Conservation (phyloP, 2,113 vertebrate species). For the Anseranas semipalmata region DNA sequence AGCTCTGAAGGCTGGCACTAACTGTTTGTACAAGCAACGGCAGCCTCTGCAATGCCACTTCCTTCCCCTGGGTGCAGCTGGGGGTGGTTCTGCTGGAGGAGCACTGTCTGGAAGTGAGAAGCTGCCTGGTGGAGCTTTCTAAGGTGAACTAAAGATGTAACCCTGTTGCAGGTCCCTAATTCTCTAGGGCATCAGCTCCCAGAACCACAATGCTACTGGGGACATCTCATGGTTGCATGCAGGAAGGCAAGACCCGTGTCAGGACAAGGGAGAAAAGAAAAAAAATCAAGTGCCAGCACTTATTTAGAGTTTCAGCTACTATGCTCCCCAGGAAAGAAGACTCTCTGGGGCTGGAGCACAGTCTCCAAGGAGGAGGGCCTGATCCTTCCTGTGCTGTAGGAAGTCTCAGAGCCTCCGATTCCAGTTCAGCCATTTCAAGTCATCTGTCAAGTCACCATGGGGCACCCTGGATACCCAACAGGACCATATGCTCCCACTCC, state of each 20-base stretch:
- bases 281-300: neutral
- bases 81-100: neutral
- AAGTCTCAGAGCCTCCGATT: neutral
- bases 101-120: neutral
- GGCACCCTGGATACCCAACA: neutral
- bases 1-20: neutral
- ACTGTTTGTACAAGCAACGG: fast-evolving
- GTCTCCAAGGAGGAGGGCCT: neutral
- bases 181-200: neutral
- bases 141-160: neutral
- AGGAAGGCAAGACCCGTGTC: neutral
- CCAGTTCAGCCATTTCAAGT: neutral
- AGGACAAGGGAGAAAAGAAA: neutral
- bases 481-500: neutral
- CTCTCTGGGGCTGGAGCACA: neutral
- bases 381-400: neutral
- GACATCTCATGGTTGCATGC: neutral
- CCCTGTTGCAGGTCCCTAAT: neutral
- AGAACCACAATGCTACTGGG: neutral
- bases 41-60: neutral
- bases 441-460: neutral
- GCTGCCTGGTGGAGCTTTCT: neutral
- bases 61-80: neutral
- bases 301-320: neutral
- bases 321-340: neutral